phyloP scores from a whole-genome alignment of 2,888 invertebrate species.

The Chelonus formosanus region DNA sequence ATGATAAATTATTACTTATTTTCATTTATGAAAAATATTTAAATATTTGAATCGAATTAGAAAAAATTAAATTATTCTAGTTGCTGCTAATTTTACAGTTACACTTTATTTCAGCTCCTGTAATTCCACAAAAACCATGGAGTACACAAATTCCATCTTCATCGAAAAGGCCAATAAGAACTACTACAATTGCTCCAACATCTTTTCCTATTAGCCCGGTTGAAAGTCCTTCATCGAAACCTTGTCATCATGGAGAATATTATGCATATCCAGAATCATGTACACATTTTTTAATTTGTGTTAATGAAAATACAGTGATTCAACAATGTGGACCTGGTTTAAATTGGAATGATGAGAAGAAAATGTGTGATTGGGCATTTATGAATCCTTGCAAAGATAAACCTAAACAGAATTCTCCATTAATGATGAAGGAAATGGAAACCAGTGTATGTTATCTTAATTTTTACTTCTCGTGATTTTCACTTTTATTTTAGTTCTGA shows the following conservation, averaged over 20 bases:
- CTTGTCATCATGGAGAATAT: constrained; percentile 78
- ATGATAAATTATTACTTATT: too few relatives aligned
- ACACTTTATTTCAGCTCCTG: constrained; percentile 34
- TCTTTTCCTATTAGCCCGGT: constrained; percentile 33
- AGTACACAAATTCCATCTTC: constrained; percentile 28
- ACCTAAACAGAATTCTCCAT: constrained; percentile 37
- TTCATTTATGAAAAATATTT: background rate
- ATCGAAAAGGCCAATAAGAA: constrained; percentile 36
- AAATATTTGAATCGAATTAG: background rate
- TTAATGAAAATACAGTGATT: constrained; percentile 75
- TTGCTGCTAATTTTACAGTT: too few relatives aligned
- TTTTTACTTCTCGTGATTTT: constrained; percentile 3
- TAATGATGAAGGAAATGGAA: constrained; percentile 35
- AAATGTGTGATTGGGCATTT: constrained; percentile 81
- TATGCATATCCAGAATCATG: constrained; percentile 77
- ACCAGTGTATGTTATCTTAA: constrained; percentile 20
- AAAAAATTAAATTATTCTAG: too few relatives aligned
- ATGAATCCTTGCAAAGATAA: constrained; percentile 61
- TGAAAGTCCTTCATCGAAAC: constrained; percentile 40
- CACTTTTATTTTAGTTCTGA: background rate
- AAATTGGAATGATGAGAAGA: constrained; percentile 75
- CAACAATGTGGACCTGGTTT: constrained; percentile 81
- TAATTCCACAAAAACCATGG: constrained; percentile 36
- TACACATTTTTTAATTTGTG: constrained; percentile 80
- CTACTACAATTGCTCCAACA: constrained; percentile 43